Percentiles rank a stretch among this genome's conserved stretches.
Evolutionary conservation across 1,140 invertebrate species (phyloP).

Genomic region (Cyphomyrmex costatus): DNA sequence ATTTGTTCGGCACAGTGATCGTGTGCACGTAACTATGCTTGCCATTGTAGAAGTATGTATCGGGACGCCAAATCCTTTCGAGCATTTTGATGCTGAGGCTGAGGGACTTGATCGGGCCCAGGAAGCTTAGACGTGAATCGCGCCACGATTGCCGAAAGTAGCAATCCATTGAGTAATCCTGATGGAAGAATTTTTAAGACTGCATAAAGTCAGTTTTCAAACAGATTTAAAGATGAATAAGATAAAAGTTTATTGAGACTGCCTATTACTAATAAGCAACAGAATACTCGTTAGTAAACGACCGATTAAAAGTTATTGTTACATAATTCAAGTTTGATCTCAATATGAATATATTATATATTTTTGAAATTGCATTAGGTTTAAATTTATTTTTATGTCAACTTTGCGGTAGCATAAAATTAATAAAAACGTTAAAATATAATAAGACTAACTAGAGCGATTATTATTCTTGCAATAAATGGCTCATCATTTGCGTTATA

Average conservation of each 20-base stretch:
- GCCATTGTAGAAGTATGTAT: constrained; percentile 98
- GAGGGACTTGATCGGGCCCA: constrained; percentile 93
- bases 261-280: neutral
- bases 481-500: neutral
- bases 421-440: neutral
- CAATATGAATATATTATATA: neutral
- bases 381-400: neutral
- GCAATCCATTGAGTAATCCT: constrained; percentile 99
- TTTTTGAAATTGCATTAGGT: neutral
- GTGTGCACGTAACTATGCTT: constrained; percentile 97
- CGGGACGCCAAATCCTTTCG: constrained; percentile 97
- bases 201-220: neutral
- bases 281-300: neutral
- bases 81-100: constrained; percentile 96
- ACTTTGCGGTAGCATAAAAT: neutral
- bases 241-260: neutral
- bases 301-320: neutral
- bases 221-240: neutral
- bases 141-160: constrained; percentile 97
- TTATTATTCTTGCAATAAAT: neutral
- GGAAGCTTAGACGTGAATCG: constrained; percentile 93
- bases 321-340: neutral
- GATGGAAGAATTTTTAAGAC: constrained; percentile 34
- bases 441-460: neutral
- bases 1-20: constrained; percentile 97